These are phyloP conservation scores for Liasis olivaceus DNA, from an alignment of 2,797 vertebrate genomes.

Conservation along the genomic window DNA sequence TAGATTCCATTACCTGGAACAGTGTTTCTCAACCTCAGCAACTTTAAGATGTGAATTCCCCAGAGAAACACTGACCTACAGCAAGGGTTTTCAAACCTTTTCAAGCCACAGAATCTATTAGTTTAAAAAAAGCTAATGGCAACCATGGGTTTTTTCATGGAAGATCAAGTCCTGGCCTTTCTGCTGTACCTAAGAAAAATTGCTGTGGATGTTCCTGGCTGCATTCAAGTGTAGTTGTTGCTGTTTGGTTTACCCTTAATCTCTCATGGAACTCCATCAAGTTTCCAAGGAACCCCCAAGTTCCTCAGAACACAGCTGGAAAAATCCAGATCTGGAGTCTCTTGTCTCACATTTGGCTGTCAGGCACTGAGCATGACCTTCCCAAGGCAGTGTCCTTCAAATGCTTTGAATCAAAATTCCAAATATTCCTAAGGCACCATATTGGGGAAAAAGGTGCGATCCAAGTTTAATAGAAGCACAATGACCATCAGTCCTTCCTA, in stretches of 20 bases:
- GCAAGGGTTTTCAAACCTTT: too few relatives aligned
- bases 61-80: too few relatives aligned
- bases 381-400: not conserved
- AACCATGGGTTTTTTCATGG: too few relatives aligned
- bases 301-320: too few relatives aligned
- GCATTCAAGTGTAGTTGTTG: not conserved
- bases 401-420: not conserved
- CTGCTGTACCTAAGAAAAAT: not conserved
- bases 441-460: not conserved
- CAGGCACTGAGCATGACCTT: too few relatives aligned
- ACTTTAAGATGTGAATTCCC: too few relatives aligned
- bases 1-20: not conserved
- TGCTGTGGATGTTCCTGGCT: not conserved
- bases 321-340: not conserved
- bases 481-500: not conserved
- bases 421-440: not conserved
- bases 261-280: not conserved
- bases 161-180: not conserved
- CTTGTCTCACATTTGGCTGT: not conserved
- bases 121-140: too few relatives aligned
- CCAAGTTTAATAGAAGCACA: conserved; percentile 23
- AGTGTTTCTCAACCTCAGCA: too few relatives aligned
- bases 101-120: too few relatives aligned
- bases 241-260: too few relatives aligned
- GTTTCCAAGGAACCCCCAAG: not conserved